Base-by-base conservation (phyloP, 2,888 invertebrate species). In the Agrypnus murinus region DNA sequence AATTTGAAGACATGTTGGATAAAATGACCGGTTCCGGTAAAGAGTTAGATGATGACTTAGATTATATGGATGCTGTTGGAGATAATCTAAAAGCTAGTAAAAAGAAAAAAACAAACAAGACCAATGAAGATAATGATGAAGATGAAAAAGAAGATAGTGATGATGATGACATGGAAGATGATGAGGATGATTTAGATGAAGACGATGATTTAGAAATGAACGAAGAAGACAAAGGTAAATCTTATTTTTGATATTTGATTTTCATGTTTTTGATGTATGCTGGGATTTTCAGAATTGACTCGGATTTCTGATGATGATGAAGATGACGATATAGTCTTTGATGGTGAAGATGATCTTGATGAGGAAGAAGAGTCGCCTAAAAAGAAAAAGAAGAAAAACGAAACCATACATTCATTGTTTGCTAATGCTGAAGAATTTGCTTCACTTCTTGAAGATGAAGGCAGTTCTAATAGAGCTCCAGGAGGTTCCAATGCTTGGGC, bases 371-470 rank as follows among this genome's bases (percentile, higher is more conserved):
- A 63, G 14, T 74, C 75, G 46, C 75, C 65, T 55, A 77, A 74
- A 67, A 80, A 75, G 55, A 76, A 80, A 74, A 76, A 75, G 63
- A 79, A 80, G 62, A 70, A 74, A 36, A 78, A 78, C 57, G 77
- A 76, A n/a, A 90, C 91, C 76, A 86, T 90, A 48, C 87, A 88
- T 45, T 90, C 91, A 0, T 81, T 94, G 36, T 95, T 95, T 86
- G 94, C 95, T 1, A 93, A 95, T 0, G 95, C 95, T 0, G 96
- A 96, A 84, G 92, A 96, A 85, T 97, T 97, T 87, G 92, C 96
- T 0, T 92, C 94, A 48, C 87, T 97, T 77, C 86, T 98, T 62
- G 97, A 97, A 84, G 94, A 95, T 70, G 93, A 94, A 55, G 93
- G 93, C 0, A 88, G 89, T 53, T 88, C 90, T 2, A 85, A 84